These are phyloP conservation scores for Lacanobia oleracea DNA, from an alignment of 2,888 invertebrate genomes.

Conservation along the genomic window DNA sequence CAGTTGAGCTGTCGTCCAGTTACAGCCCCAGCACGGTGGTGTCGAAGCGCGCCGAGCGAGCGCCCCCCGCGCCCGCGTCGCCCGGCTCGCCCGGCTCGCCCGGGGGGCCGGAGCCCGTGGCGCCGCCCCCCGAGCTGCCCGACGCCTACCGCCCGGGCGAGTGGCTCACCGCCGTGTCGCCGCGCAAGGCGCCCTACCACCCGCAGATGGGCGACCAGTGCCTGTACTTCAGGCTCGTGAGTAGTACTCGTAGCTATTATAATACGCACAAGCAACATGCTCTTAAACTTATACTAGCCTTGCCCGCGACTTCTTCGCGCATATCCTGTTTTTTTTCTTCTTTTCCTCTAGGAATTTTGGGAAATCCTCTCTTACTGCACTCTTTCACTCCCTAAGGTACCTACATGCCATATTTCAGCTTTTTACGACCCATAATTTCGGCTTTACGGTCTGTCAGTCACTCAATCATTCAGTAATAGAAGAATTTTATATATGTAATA, in stretches of 20 bases:
- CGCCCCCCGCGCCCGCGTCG: conserved; percentile 16
- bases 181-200: conserved; percentile 98
- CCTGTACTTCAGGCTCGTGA: conserved; percentile 92
- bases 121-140: conserved; percentile 90
- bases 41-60: conserved; percentile 47
- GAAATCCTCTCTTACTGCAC: too few species aligned
- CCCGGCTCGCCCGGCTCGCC: conserved; percentile 30
- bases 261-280: too few species aligned
- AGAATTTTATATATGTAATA: too few species aligned
- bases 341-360: too few species aligned
- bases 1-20: conserved; percentile 36
- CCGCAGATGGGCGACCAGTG: conserved; percentile 98
- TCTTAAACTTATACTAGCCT: too few species aligned
- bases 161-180: conserved; percentile 98
- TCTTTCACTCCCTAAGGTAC: too few species aligned
- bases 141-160: conserved; percentile 96
- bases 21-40: conserved; percentile 63
- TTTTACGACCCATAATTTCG: too few species aligned
- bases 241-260: neutral
- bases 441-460: too few species aligned
- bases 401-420: too few species aligned
- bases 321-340: too few species aligned
- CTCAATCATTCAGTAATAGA: too few species aligned
- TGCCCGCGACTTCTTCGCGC: too few species aligned
- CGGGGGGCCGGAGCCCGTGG: conserved; percentile 1